phyloP scores from a whole-genome alignment of 1,140 invertebrate genomes.

The Charaxes varanes region DNA sequence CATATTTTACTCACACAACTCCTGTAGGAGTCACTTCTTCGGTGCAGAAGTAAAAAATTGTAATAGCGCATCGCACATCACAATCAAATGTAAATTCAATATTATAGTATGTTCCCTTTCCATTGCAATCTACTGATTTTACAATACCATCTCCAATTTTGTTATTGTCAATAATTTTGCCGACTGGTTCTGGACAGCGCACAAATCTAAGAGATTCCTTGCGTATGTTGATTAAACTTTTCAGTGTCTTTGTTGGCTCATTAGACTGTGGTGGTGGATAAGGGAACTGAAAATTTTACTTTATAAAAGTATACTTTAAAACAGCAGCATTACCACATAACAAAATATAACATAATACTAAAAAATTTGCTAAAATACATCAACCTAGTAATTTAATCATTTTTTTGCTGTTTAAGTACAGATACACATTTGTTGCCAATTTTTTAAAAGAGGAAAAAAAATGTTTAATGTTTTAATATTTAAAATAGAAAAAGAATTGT shows the following conservation, averaged over 20 bases:
- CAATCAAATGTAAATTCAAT: constrained; percentile 98
- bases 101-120: constrained; percentile 85
- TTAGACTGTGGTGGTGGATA: constrained; percentile 96
- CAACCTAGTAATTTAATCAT: too few relatives aligned
- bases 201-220: constrained; percentile 97
- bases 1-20: constrained; percentile 80
- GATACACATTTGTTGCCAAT: too few relatives aligned
- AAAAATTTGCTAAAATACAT: too few relatives aligned
- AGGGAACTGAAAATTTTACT: constrained; percentile 85
- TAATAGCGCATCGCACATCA: constrained; percentile 94
- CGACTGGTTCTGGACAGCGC: constrained; percentile 74
- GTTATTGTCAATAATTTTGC: constrained; percentile 67
- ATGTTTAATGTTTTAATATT: too few relatives aligned
- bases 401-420: too few relatives aligned
- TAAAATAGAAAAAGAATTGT: too few relatives aligned
- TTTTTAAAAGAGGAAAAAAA: too few relatives aligned
- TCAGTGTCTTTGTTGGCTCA: constrained; percentile 96
- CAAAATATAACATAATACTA: too few relatives aligned
- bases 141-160: constrained; percentile 62
- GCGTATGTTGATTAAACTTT: constrained; percentile 96
- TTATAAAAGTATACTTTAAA: too few relatives aligned
- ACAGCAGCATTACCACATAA: too few relatives aligned
- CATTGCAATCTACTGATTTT: constrained; percentile 65
- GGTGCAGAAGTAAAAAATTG: constrained; percentile 95
- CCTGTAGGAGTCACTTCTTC: constrained; percentile 91